Evolutionary conservation across 2,888 invertebrate species (phyloP).

Genomic region (Diabrotica balteata): DNA sequence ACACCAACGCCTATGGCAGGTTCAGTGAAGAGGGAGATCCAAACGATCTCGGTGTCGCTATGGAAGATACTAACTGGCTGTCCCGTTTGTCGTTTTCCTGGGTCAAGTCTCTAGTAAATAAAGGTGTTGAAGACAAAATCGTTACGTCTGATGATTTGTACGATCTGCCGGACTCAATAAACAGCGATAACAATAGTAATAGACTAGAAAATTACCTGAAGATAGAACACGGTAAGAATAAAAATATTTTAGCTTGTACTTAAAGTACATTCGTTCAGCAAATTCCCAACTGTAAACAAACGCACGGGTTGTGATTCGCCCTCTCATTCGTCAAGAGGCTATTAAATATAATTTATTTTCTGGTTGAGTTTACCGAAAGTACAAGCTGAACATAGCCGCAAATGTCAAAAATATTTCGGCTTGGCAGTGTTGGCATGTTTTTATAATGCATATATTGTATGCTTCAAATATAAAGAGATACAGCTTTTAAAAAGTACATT

Average conservation of each 20-base stretch:
- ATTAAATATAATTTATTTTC: no score
- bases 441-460: no score
- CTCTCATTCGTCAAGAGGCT: no score
- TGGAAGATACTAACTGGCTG: slow-evolving; percentile 74
- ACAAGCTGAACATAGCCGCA: no score
- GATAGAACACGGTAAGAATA: slow-evolving; percentile 46
- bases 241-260: background rate
- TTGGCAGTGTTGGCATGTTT: no score
- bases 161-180: slow-evolving; percentile 75
- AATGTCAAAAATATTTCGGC: no score
- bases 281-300: no score
- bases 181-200: slow-evolving; percentile 68
- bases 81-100: slow-evolving; percentile 86
- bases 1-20: slow-evolving; percentile 64
- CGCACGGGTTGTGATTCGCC: no score
- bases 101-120: slow-evolving; percentile 85
- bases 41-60: slow-evolving; percentile 79
- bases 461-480: no score
- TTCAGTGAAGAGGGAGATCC: slow-evolving; percentile 75
- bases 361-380: no score
- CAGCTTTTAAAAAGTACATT: no score
- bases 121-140: slow-evolving; percentile 78
- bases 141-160: slow-evolving; percentile 81
- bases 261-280: no score
- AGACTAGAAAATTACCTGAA: slow-evolving; percentile 59